Base-by-base conservation (phyloP, 2,797 vertebrate species). In the Chelidonichthys spinosus region DNA sequence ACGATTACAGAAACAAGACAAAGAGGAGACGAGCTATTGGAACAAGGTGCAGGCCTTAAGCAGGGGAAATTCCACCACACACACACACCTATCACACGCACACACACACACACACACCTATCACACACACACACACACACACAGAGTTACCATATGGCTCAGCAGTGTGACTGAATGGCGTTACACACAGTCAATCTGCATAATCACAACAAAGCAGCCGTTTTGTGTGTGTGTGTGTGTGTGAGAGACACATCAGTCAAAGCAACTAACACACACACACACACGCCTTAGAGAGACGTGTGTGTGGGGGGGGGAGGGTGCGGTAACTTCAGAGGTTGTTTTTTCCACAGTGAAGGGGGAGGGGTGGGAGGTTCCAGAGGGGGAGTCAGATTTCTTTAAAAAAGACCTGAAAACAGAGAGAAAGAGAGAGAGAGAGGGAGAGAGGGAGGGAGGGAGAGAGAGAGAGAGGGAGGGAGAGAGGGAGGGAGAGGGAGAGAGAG, bases 171-270 rank as follows among this genome's bases (percentile, higher is more conserved):
- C 5, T 84, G 78, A 89, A 90, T 72, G 49, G 70, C 9, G 7
- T 66, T 85, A 70, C 17, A 44, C 85, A 80, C 70, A 71, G 72
- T 37, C 46, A 85, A 95, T 95, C 90, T 94, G 92, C 93, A 91
- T 94, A 93, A 93, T 90, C 87, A 91, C 89, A 91, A 94, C 93
- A 93, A 44, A 15, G 84, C 77, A 79, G 85, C 56, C 50, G 18
- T 82, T 85, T 81, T 63, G 50, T 79, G 85, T 81, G 69, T 58
- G 67, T 40, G 18, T 50, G n/a, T 4, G 46, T 50, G 47, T 50
- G 47, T 25, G 47, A 92, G 91, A 78, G 86, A 89, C 84, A 92
- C 89, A 95, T 94, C 92, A 93, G 92, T 90, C 92, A 94, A 91
- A 90, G 74, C 89, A 89, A 91, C 85, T 81, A 53, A 75, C 72